Evolutionary conservation across 2,797 vertebrate species (phyloP).

Genomic region (Potorous gilbertii): DNA sequence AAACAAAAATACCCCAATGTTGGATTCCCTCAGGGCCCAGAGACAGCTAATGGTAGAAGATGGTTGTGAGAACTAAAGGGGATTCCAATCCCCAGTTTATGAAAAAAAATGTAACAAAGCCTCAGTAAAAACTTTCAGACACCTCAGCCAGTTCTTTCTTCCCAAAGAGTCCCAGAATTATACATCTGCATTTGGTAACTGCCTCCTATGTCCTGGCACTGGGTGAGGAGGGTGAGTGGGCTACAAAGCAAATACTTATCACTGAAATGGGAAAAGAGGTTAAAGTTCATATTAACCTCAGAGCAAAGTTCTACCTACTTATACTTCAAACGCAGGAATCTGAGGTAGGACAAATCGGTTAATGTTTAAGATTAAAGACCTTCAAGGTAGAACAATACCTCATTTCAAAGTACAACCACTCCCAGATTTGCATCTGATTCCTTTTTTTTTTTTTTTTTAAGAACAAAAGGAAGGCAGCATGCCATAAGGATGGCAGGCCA

Average conservation of each 20-base stretch:
- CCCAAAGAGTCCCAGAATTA: slow-evolving; percentile 36
- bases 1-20: not conserved
- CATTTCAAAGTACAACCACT: not conserved
- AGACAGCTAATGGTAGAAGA: not conserved
- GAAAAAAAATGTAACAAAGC: slow-evolving; percentile 11
- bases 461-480: slow-evolving; percentile 32
- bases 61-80: not conserved
- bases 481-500: not conserved
- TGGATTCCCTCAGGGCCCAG: not conserved
- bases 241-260: slow-evolving; percentile 51
- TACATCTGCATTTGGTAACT: not conserved
- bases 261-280: slow-evolving; percentile 31
- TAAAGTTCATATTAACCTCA: slow-evolving; percentile 41
- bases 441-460: slow-evolving; percentile 37
- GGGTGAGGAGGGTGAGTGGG: not conserved
- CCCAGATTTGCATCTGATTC: slow-evolving; percentile 11
- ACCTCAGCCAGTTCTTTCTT: not conserved
- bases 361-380: not conserved
- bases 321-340: not conserved
- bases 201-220: not conserved
- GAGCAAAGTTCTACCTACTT: slow-evolving; percentile 33
- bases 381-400: not conserved
- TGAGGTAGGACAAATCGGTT: not conserved
- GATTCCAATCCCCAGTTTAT: slow-evolving; percentile 24
- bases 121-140: not conserved